Base-by-base conservation (phyloP, 2,888 invertebrate species). In the Portevinia maculata region DNA sequence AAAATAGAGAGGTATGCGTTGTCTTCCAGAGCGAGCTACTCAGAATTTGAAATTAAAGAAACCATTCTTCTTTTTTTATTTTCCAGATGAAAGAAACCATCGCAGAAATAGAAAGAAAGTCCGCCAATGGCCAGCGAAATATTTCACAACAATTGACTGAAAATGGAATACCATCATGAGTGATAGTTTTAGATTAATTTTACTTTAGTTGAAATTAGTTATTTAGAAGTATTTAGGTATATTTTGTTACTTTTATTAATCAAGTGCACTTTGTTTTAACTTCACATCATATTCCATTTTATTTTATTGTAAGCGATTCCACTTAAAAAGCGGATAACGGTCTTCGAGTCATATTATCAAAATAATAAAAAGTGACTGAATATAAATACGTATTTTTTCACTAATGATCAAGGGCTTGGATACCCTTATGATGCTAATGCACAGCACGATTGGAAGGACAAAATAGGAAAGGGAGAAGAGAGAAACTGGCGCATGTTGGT, bases 1-100 rank as follows among this genome's bases (percentile, higher is more conserved):
- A 87, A 65, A 86, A 85, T 78, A 86, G 85, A 15, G 87, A 88
- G 79, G 86, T 87, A 76, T 19, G 9, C 44, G 11, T 17, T 44
- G 9, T 17, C n/a, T n/a, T n/a, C n/a, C n/a, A 4, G 5, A n/a
- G 5, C 11, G 5, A 2, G 1, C 8, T 11, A 19, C 19, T 3
- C 9, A 34, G 3, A 11, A 1, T 8, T 3, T 11, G 8, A 3
- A 4, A 19, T 9, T 19, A 11, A 7, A 44, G 1, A 9, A 3
- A 5, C 7, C n/a, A n/a, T n/a, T n/a, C n/a, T n/a, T n/a, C n/a
- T n/a, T n/a, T n/a, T n/a, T 34, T 59, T 48, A 53, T 57, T 53
- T 79, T 84, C 5, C 37, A 86, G 86, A 69, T 85, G 73, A 84
- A 81, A 52, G 39, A 83, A 9, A 50, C 74, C 41, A 44, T 84